A percentile compares a stretch with the other conserved stretches of the same genome.
These are phyloP conservation scores for Rhorus exstirpatorius DNA, from an alignment of 2,888 invertebrate species.

Conservation along the genomic window DNA sequence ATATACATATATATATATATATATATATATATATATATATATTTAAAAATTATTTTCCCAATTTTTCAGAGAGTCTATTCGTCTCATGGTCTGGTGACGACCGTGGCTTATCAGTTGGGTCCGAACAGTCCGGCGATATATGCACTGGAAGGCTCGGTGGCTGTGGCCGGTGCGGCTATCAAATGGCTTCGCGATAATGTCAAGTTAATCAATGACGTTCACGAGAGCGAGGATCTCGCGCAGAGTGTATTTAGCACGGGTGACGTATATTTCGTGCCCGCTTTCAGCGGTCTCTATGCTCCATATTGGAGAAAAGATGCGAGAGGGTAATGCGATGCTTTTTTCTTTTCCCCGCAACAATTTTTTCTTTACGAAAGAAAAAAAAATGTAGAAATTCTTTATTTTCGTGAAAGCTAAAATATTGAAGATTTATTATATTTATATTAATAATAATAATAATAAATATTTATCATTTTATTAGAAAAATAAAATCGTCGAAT, in stretches of 20 bases:
- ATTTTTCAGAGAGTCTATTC: constrained; percentile 92
- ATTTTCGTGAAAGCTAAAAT: no score
- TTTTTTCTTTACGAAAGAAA: not conserved
- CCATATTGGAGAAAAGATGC: constrained; percentile 99
- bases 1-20: no score
- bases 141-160: constrained; percentile 98
- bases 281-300: constrained; percentile 98
- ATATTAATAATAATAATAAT: no score
- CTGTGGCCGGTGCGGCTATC: constrained; percentile 96
- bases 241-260: constrained; percentile 94
- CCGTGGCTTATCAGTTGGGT: constrained; percentile 96
- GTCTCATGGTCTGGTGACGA: constrained; percentile 95
- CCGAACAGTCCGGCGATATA: constrained; percentile 93
- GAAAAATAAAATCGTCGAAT: no score
- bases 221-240: constrained; percentile 90
- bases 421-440: no score
- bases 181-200: constrained; percentile 98
- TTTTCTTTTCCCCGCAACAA: not conserved
- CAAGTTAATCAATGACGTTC: constrained; percentile 92
- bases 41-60: no score
- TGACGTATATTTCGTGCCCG: constrained; percentile 99
- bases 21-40: no score
- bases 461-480: no score
- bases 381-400: not conserved
- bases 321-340: constrained; percentile 89